Base-by-base conservation (phyloP, 2,888 invertebrate species). In the Catocala fraxini region DNA sequence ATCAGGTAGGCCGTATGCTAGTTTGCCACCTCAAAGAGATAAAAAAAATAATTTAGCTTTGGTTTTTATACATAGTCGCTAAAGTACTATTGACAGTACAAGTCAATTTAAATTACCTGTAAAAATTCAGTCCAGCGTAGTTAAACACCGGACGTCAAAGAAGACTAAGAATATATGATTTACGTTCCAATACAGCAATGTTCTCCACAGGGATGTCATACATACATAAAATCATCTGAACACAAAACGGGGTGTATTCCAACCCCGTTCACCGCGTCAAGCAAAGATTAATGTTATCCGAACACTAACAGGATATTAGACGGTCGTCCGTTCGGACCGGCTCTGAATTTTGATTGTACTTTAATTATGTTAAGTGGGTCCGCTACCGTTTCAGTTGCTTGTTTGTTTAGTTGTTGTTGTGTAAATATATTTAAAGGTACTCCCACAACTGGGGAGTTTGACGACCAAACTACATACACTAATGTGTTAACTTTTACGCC, bases 221-320 rank as follows among this genome's bases (percentile, higher is more conserved):
- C 9, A 39, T 39, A 39, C 1, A 25, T 43, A 46, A 51, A 56
- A 47, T 60, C 55, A 55, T 55, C 54, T 45, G 15, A 51, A 61
- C 47, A 55, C 43, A 53, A 62, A 39, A 47, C 46, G 7, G 58
- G 67, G 51, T 47, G 53, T 66, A 68, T 60, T 60, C 57, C 33
- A 41, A 54, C 66, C 62, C 52, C 61, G 66, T 73, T 51, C 64
- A 72, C 68, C 64, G 60, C 59, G 72, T 76, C 76, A 70, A 59
- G 55, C 59, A 34, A 79, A 80, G 82, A 82, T 82, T 81, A 81
- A 82, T 82, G 82, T 64, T 77, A 65, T 63, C 68, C 75, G 68
- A 76, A 75, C 74, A 78, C 75, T 79, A 81, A 73, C 78, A 81
- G 80, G 82, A 82, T 82, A 82, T 82, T 82, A 82, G 79, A 77